Conservation (phyloP, 64 coral and sea anemone genomes). For the Dendronephthya gigantea region DNA sequence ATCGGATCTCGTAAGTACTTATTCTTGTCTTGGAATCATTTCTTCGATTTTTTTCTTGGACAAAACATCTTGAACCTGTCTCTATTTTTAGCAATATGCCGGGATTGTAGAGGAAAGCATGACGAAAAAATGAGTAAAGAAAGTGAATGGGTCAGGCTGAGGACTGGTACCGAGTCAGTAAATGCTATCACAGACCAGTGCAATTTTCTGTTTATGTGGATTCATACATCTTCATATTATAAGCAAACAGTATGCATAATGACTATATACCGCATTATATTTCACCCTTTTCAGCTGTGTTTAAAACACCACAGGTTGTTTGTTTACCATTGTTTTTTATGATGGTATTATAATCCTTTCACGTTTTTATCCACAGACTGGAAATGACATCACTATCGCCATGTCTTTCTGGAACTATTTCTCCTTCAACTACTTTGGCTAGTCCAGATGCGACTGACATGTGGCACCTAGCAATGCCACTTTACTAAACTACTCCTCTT, state of each 20-base stretch:
- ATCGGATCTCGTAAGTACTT: too few relatives aligned
- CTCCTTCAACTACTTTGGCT: neutral
- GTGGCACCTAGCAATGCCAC: neutral
- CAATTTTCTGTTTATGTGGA: neutral
- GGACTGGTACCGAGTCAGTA: neutral
- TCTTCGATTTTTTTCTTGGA: neutral
- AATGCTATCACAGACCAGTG: neutral
- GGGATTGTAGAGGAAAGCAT: neutral
- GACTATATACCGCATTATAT: neutral
- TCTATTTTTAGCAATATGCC: neutral
- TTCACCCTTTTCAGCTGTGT: neutral
- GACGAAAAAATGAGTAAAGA: neutral
- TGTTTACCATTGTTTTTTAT: neutral
- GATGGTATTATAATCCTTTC: neutral
- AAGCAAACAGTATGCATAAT: neutral
- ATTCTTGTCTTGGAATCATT: too few relatives aligned
- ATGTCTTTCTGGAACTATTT: neutral
- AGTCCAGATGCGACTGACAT: neutral
- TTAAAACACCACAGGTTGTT: neutral
- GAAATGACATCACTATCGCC: neutral
- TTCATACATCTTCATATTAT: neutral
- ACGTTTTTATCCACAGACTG: neutral
- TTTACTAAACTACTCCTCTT: neutral
- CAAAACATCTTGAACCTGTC: neutral
- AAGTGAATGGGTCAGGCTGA: neutral